phyloP scores from a whole-genome alignment of 2,888 invertebrate species.

The Orthosia gothica region DNA sequence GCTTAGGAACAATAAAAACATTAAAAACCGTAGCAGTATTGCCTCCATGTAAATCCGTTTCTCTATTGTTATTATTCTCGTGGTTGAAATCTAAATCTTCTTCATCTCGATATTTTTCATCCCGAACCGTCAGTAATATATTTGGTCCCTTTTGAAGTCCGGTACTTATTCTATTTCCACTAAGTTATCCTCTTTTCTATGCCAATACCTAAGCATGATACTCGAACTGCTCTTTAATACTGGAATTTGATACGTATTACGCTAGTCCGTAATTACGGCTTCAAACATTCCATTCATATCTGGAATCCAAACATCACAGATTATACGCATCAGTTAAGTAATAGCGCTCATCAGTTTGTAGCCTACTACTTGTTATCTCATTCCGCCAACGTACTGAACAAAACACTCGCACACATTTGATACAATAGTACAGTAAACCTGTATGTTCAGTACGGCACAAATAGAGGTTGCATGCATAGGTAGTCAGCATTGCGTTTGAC shows the following conservation, averaged over 20 bases:
- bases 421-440: slow-evolving; percentile 21
- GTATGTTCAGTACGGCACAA: not conserved
- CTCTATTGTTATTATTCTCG: too few relatives aligned
- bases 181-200: not conserved
- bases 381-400: slow-evolving; percentile 26
- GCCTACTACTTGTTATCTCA: slow-evolving; percentile 27
- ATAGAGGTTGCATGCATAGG: not conserved
- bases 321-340: not conserved
- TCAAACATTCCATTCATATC: not conserved
- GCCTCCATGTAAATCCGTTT: too few relatives aligned
- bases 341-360: slow-evolving; percentile 21
- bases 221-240: not conserved
- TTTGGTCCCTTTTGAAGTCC: not conserved
- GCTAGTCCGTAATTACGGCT: not conserved
- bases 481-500: too few relatives aligned
- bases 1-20: too few relatives aligned
- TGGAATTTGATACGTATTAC: not conserved
- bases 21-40: too few relatives aligned
- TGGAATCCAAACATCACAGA: slow-evolving; percentile 7
- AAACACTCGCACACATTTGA: slow-evolving; percentile 38
- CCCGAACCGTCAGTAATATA: too few relatives aligned
- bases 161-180: not conserved
- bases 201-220: not conserved
- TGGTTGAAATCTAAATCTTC: too few relatives aligned
- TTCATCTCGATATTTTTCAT: too few relatives aligned